Conservation (phyloP, 2,888 invertebrate species). For the Theretra japonica region DNA sequence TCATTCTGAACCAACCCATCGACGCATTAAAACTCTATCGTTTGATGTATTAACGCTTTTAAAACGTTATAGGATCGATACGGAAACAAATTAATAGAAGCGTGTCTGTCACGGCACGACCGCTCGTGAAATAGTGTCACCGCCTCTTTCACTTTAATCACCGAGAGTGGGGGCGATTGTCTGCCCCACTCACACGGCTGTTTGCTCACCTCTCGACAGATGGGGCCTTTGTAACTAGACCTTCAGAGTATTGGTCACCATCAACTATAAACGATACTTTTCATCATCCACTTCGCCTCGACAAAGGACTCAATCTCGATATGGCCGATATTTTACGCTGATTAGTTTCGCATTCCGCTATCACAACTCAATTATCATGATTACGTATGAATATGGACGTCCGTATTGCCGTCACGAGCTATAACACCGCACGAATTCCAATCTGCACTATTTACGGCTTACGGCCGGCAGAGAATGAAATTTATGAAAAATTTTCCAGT, state of each 20-base stretch:
- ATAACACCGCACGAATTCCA: constrained; percentile 5
- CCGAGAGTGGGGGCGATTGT: constrained; percentile 80
- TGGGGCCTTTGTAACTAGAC: constrained; percentile 78
- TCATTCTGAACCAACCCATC: background rate
- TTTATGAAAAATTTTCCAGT: constrained; percentile 53
- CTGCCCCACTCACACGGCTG: constrained; percentile 72
- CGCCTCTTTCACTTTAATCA: constrained; percentile 82
- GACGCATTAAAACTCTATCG: background rate
- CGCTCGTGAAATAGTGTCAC: constrained; percentile 81
- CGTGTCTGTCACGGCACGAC: constrained; percentile 60
- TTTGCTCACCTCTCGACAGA: constrained; percentile 76
- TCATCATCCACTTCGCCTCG: constrained; percentile 64
- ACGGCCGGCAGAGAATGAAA: constrained; percentile 42
- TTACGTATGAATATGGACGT: constrained; percentile 1
- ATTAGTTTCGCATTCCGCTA: constrained; percentile 48
- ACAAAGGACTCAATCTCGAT: constrained; percentile 54
- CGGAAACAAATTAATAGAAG: constrained; percentile 62
- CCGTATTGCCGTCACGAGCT: background rate
- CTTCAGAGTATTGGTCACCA: constrained; percentile 63
- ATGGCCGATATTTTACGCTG: constrained; percentile 44
- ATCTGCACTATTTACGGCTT: constrained; percentile 15
- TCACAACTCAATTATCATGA: constrained; percentile 11
- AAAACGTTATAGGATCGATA: constrained; percentile 46
- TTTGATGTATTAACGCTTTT: constrained; percentile 18
- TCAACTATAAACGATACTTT: constrained; percentile 68